Percentiles rank a stretch among this genome's conserved stretches.
phyloP scores from a whole-genome alignment of 2,888 invertebrate genomes.

The Clitarchus hookeri region DNA sequence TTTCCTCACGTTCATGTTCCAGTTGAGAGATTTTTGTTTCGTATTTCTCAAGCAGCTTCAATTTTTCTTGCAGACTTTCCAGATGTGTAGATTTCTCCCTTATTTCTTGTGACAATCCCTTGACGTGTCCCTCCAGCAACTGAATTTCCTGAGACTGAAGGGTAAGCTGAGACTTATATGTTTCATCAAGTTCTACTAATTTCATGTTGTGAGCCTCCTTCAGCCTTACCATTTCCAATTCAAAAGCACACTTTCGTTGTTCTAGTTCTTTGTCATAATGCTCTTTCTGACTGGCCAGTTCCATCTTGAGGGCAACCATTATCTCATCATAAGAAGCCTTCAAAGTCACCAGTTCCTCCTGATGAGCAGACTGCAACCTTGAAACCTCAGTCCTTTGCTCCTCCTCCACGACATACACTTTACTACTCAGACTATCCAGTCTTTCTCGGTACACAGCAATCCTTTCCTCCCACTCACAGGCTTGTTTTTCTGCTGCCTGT shows the following conservation, averaged over 20 bases:
- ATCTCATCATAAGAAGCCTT: background rate
- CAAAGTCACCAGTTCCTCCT: background rate
- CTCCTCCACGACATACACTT: background rate
- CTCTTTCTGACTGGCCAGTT: constrained; percentile 49
- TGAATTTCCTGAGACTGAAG: background rate
- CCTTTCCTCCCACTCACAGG: background rate
- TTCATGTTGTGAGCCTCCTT: constrained; percentile 25
- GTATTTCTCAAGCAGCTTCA: no score
- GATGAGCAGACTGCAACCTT: background rate
- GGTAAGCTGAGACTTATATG: background rate
- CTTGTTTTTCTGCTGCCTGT: background rate
- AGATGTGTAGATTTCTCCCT: background rate
- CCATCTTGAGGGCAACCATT: constrained; percentile 48
- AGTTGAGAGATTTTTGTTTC: no score
- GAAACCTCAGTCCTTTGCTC: background rate
- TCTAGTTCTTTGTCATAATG: constrained; percentile 48
- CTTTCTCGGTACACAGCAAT: background rate
- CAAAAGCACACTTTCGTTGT: constrained; percentile 42
- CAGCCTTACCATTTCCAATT: background rate
- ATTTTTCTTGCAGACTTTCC: no score
- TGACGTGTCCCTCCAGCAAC: background rate
- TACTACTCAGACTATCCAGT: background rate
- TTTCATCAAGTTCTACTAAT: constrained; percentile 17
- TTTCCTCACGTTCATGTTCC: background rate
- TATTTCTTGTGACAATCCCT: background rate